Percentiles rank a stretch among this genome's conserved stretches.
Conservation (phyloP, 2,888 invertebrate genomes). For the Pachydiplax longipennis region DNA sequence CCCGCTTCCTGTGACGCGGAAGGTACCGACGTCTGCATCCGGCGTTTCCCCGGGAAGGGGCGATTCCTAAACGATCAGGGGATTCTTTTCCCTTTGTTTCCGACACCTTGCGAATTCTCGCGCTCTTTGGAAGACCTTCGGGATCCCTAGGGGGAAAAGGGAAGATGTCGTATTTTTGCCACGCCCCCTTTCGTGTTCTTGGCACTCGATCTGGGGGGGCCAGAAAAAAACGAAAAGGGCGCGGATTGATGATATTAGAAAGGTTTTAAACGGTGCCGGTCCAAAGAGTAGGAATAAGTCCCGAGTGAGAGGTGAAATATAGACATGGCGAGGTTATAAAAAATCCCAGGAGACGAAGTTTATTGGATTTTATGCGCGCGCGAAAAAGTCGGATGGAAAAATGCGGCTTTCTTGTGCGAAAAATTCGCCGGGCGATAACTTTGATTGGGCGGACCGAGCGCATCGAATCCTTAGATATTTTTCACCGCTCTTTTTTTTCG, state of each 20-base stretch:
- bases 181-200: no score
- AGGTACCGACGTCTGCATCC: background rate
- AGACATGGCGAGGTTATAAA: background rate
- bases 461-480: no score
- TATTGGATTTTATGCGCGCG: background rate
- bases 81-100: background rate
- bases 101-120: background rate
- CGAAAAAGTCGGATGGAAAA: no score
- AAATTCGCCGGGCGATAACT: no score
- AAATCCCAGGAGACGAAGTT: background rate
- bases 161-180: background rate
- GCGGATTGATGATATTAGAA: background rate
- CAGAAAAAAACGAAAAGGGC: background rate
- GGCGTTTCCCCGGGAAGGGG: background rate
- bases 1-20: background rate
- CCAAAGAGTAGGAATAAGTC: no score
- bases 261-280: background rate
- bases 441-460: no score
- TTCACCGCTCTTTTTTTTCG: no score
- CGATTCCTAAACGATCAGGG: background rate
- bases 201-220: no score
- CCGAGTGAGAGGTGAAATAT: background rate
- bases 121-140: background rate
- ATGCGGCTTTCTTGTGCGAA: no score
- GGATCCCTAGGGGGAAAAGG: background rate